Conservation (phyloP, 2,113 vertebrate species). For the Ia io region DNA sequence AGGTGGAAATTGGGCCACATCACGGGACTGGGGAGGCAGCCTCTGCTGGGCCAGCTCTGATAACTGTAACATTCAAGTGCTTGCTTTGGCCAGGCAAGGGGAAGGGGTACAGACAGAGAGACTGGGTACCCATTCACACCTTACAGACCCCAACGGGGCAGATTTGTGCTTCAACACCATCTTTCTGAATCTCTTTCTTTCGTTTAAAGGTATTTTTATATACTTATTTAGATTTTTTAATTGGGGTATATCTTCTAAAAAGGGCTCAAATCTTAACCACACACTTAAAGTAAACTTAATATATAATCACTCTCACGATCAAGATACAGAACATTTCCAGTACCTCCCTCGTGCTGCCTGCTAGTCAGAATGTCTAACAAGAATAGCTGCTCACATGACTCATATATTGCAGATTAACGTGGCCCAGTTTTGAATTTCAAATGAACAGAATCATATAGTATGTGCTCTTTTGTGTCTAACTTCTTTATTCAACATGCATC, state of each 20-base stretch:
- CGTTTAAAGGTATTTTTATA: background rate
- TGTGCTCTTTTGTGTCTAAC: background rate
- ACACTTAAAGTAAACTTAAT: background rate
- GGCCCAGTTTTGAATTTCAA: background rate
- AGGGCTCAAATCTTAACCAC: background rate
- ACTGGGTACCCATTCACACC: background rate
- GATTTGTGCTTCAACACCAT: background rate
- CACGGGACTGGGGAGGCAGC: constrained; percentile 42
- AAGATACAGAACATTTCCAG: background rate
- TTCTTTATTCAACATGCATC: background rate
- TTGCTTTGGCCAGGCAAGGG: background rate
- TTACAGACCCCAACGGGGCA: background rate
- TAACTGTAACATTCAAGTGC: background rate
- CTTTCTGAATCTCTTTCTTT: background rate
- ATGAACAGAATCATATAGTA: background rate
- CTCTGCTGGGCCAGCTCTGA: background rate
- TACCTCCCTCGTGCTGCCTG: background rate
- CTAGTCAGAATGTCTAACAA: background rate
- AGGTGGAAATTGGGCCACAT: background rate
- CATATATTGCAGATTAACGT: background rate
- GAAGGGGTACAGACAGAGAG: background rate
- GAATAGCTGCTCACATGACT: background rate
- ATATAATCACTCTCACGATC: background rate
- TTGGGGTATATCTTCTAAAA: background rate
- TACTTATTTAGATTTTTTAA: background rate